Base-by-base conservation (phyloP, 2,113 vertebrate genomes). In the Sclerurus mexicanus region DNA sequence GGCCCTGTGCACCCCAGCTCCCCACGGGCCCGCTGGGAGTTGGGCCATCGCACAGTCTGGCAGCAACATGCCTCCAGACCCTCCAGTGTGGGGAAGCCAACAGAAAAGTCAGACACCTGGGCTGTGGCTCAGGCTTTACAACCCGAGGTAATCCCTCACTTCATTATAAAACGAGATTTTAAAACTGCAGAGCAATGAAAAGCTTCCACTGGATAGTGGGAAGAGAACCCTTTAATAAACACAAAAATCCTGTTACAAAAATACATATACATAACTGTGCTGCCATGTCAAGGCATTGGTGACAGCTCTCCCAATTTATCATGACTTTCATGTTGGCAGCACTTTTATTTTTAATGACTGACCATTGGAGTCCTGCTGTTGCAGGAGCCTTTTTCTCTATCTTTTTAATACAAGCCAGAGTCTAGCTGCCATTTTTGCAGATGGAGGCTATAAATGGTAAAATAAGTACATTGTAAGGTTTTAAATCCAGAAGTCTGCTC, bases 241-340 rank as follows among this genome's bases (percentile, higher is more conserved):
- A n/a, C 87, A 78, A 87, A 94, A 94, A 87, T 89, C 66, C 40
- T 68, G 17, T 96, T 87, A 77, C 69, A 75, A 69, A 81, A 46
- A 31, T 73, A 39, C 28, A 56, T 50, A 37, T 30, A 47, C 40
- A 31, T 86, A 84, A 87, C 55, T 46, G 33, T 74, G 44, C 74
- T 84, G 76, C 84, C 80, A 74, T 42, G 40, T 6, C 37, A 80
- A n/a, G n/a, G 68, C 73, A 17, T 6, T 79, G 67, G 46, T 0
- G 0, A 64, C 56, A 89, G 69, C 81, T 89, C 69, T 78, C 64
- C 20, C 40, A 14, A 0, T 96, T 93, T 46, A 37, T 76, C 71
- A 76, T 46, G 30, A 80, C 52, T 94, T 90, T 75, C 91, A 73
- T 91, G 47, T 44, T 89, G 68, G 47, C 53, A 94, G 87, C 9